phyloP scores from a whole-genome alignment of 2,888 invertebrate genomes.

The Agrochola litura region DNA sequence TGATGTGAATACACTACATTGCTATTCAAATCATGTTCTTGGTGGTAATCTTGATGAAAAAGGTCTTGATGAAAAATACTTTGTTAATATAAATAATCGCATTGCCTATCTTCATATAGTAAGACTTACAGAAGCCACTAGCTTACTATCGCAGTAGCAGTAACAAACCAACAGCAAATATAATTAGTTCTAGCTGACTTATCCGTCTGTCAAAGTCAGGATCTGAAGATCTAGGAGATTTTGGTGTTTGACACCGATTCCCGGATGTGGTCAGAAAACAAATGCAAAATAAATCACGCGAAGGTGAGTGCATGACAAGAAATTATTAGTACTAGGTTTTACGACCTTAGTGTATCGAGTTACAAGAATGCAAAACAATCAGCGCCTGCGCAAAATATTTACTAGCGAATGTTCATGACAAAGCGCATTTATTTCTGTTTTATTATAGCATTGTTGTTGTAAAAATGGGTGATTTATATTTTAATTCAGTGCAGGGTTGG shows the following conservation, averaged over 20 bases:
- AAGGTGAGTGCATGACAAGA: constrained; percentile 51
- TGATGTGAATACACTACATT: background rate
- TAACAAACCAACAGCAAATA: background rate
- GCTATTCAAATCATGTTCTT: constrained; percentile 1
- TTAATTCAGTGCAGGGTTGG: constrained; percentile 8
- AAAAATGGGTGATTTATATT: constrained; percentile 50
- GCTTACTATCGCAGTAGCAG: background rate
- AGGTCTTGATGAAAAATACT: background rate
- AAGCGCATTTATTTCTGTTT: constrained; percentile 53
- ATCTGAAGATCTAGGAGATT: background rate
- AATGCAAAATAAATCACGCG: constrained; percentile 33
- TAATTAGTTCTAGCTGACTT: background rate
- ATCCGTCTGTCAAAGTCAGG: background rate
- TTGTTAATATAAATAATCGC: background rate
- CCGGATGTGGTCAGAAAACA: constrained; percentile 36
- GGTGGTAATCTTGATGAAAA: background rate
- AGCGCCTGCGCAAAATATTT: constrained; percentile 52
- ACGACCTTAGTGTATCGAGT: constrained; percentile 49
- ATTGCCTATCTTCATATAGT: background rate
- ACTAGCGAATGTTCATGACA: constrained; percentile 39
- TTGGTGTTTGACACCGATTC: constrained; percentile 12
- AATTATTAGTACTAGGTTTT: constrained; percentile 47
- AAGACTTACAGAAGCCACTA: background rate
- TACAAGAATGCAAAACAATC: constrained; percentile 58
- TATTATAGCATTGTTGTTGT: constrained; percentile 53